phyloP scores from a whole-genome alignment of 1,140 invertebrate genomes.

The Drosophila nannoptera region DNA sequence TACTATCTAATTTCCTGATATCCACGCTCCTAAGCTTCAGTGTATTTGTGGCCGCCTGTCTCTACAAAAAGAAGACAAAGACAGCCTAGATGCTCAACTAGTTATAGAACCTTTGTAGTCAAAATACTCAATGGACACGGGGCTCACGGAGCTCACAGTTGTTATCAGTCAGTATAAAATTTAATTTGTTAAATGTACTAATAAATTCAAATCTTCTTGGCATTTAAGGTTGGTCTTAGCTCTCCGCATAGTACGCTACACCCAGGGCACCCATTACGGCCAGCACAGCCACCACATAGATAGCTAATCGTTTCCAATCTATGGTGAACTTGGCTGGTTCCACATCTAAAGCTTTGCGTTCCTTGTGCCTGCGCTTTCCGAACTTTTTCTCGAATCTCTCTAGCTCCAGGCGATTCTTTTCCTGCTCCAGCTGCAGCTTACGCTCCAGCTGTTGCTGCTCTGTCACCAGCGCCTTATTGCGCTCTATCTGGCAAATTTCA shows the following conservation, averaged over 20 bases:
- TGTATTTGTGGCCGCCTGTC: constrained; percentile 81
- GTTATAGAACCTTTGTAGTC: not conserved
- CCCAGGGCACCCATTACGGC: constrained; percentile 53
- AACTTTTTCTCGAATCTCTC: constrained; percentile 88
- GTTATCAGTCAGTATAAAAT: constrained; percentile 34
- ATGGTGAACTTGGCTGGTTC: constrained; percentile 43
- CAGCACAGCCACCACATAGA: constrained; percentile 43
- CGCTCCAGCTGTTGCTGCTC: constrained; percentile 81
- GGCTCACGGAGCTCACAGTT: constrained; percentile 1
- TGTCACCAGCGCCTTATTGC: constrained; percentile 80
- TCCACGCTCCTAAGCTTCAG: constrained; percentile 82
- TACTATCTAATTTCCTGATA: constrained; percentile 83
- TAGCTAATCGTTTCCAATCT: constrained; percentile 55
- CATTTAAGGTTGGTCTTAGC: constrained; percentile 29
- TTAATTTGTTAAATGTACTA: constrained; percentile 24
- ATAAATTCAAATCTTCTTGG: constrained; percentile 34
- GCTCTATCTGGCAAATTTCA: constrained; percentile 81
- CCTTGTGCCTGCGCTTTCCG: constrained; percentile 81
- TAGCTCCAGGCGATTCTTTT: constrained; percentile 84
- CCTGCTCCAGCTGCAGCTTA: constrained; percentile 82
- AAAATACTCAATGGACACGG: constrained; percentile 24
- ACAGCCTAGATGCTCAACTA: constrained; percentile 28
- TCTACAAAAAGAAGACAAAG: constrained; percentile 79
- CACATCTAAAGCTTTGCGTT: constrained; percentile 71
- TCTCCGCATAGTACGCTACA: constrained; percentile 68